Conservation (phyloP, 2,797 vertebrate genomes). For the Avahi laniger region DNA sequence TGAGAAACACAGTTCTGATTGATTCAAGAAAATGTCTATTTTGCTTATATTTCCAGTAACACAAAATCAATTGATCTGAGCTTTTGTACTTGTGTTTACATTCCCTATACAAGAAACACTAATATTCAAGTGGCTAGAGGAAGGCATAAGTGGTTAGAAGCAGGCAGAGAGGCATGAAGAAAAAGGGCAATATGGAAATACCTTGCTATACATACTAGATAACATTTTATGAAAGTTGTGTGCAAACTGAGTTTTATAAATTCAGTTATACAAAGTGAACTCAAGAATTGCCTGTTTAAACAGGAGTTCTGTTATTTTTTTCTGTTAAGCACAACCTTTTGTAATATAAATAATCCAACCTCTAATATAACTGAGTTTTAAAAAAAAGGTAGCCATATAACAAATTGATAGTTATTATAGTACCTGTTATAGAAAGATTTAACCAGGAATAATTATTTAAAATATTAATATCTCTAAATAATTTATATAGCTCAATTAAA, state of each 20-base stretch:
- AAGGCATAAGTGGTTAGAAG: background rate
- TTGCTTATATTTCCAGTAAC: background rate
- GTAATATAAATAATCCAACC: background rate
- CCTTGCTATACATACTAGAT: background rate
- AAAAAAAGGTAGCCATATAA: background rate
- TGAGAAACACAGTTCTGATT: background rate
- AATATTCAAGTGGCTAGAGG: slow-evolving; percentile 18
- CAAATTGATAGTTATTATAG: background rate
- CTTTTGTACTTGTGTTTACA: background rate
- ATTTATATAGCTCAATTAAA: background rate
- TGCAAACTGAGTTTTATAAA: background rate
- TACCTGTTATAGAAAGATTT: background rate
- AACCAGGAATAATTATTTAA: background rate
- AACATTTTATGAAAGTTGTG: background rate
- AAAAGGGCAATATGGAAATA: background rate
- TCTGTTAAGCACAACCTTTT: background rate
- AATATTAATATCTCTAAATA: background rate
- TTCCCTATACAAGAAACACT: background rate
- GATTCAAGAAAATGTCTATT: background rate
- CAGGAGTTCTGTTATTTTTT: background rate
- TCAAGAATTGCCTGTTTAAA: slow-evolving; percentile 28
- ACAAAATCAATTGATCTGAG: background rate
- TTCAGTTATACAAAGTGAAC: background rate
- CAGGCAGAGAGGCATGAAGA: background rate
- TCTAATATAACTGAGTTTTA: background rate